Evolutionary conservation across 2,113 vertebrate genomes (phyloP).

Genomic region (Panurus biarmicus): DNA sequence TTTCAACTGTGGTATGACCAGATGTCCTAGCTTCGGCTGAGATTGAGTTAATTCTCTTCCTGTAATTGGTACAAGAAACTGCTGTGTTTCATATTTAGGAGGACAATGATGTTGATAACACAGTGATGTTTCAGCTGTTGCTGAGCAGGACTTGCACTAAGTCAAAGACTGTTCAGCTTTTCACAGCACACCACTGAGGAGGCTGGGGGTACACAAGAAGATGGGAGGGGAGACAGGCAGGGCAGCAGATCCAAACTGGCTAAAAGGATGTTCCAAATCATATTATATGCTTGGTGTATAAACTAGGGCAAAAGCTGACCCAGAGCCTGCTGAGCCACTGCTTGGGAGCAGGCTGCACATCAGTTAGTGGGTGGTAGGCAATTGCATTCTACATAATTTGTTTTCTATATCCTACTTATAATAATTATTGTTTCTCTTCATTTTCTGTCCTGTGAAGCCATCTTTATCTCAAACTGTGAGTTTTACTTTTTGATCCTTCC

Average conservation of each 20-base stretch:
- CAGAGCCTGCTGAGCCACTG: not conserved
- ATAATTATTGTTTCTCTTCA: not conserved
- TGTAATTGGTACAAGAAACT: not conserved
- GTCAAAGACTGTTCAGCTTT: not conserved
- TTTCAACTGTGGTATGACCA: not conserved
- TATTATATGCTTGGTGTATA: not conserved
- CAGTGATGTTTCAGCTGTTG: not conserved
- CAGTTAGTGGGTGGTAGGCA: not conserved
- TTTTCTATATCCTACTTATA: not conserved
- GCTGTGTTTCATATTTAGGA: not conserved
- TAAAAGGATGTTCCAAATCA: not conserved
- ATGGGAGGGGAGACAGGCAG: not conserved
- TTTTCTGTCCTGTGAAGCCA: not conserved
- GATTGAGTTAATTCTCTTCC: not conserved
- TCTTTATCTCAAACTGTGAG: not conserved
- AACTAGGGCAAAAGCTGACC: not conserved
- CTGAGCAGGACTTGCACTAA: not conserved
- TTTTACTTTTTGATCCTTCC: not conserved
- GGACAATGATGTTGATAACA: not conserved
- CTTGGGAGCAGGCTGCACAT: accelerated
- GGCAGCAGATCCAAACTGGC: not conserved
- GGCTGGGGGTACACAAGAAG: not conserved
- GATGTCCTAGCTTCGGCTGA: not conserved
- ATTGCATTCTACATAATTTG: not conserved
- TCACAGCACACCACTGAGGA: not conserved